Base-by-base conservation (phyloP, 1,140 invertebrate species). In the Zaprionus davidi region DNA sequence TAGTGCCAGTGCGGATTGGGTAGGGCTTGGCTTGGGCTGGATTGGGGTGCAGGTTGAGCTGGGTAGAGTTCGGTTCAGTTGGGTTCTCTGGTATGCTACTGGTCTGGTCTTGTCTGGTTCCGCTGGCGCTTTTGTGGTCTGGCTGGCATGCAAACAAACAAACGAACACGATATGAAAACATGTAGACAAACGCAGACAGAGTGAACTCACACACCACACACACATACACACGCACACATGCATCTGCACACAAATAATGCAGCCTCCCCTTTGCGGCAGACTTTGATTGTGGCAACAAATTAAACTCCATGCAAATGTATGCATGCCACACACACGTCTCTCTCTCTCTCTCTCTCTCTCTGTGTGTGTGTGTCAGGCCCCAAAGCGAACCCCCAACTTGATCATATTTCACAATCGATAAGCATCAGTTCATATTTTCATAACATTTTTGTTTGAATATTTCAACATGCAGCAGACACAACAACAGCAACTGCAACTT, bases 361-460 rank as follows among this genome's bases (percentile, higher is more conserved):
- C 15, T 67, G 41, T 69, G 41, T 59, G 53, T 64, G 36, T 73
- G 62, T 20, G 26, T 46, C 49, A 71, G 28, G 59, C 70, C 17
- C 46, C 38, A 36, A 64, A 55, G 53, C 5, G 26, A n/a, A 63
- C 38, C 57, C 41, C 60, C 62, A 78, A 55, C 72, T 77, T 81
- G 81, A 90, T 91, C 80, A 91, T 91, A 91, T 92, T 92, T 92
- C 87, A 92, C 78, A 91, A 90, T 91, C 91, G 91, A 92, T 92
- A 92, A 92, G 81, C 84, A 92, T 92, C 91, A 92, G 87, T 91
- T 92, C 80, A 92, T 92, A 90, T 91, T 91, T 91, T 91, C 81
- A 82, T 91, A 88, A 75, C 75, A 73, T 80, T 85, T 91, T 78
- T 88, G 76, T 80, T 85, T 82, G 78, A 82, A 88, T 81, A 87